Base-by-base conservation (phyloP, 2,888 invertebrate genomes). In the Aleiodes leptofemur region DNA sequence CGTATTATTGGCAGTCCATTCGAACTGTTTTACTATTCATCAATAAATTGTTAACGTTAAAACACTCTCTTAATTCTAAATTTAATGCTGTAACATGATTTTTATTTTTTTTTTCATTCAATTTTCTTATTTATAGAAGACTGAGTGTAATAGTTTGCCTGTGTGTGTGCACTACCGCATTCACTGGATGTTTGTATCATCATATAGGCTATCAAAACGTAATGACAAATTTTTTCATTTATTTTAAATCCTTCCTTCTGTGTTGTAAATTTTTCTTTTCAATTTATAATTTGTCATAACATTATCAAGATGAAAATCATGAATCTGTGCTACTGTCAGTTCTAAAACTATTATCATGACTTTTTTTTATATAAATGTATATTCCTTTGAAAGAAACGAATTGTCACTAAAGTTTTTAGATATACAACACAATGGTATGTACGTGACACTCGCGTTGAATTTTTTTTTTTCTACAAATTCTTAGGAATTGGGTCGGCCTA, bases 31-130 rank as follows among this genome's bases (percentile, higher is more conserved):
- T 34, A 72, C 66, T 76, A 76, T 64, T 76, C 71, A 56, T 43
- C 74, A 72, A 76, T 66, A 69, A 71, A 76, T 77, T 71, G 69
- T 76, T 69, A 73, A 78, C 74, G 64, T 73, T 73, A 66, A 70
- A 70, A 76, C 73, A 75, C 70, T 69, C 57, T 73, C 66, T 73
- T 68, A 73, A 72, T 57, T 55, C 72, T 72, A 76, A 14, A n/a
- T 75, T 50, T 75, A 56, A 50, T 31, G 50, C 48, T 56, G 55
- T 73, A 31, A 43, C 57, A 56, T n/a, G n/a, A n/a, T 51, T 55
- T 7, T 57, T 3, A 23, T 31, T 72, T 48, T 48, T 31, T 50
- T 64, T 23, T 14, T 43, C 4, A 13, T 38, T 50, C 34, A n/a
- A 34, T 23, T 71, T 29, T 69, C 59, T 68, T 72, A 59, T 72